phyloP scores from a whole-genome alignment of 64 coral and sea anemone genomes.

The Pocillopora damicornis region DNA sequence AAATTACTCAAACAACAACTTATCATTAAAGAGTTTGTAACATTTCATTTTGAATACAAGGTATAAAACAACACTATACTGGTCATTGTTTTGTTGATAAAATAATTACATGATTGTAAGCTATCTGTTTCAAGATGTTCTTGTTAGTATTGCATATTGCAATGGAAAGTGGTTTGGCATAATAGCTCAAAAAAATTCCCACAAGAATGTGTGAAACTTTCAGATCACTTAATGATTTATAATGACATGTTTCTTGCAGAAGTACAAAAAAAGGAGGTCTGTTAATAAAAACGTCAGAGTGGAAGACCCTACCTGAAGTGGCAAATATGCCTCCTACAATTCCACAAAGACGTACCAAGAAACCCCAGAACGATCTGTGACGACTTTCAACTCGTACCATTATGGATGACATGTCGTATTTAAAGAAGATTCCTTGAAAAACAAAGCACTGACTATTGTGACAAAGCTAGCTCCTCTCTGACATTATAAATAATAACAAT shows the following conservation, averaged over 20 bases:
- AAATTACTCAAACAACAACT: background rate
- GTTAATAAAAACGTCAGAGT: background rate
- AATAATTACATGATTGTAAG: too few species aligned
- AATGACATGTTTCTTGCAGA: background rate
- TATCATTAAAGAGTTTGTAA: background rate
- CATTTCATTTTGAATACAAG: too few species aligned
- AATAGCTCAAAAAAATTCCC: too few species aligned
- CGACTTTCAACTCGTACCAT: slow-evolving; percentile 80
- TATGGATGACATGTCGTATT: slow-evolving; percentile 95
- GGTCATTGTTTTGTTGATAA: too few species aligned
- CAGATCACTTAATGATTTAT: too few species aligned
- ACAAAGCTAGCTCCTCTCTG: background rate
- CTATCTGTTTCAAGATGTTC: too few species aligned
- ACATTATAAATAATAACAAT: too few species aligned
- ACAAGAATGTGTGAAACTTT: too few species aligned
- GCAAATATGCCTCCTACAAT: slow-evolving; percentile 97
- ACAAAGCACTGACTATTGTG: background rate
- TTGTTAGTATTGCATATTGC: too few species aligned
- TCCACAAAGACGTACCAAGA: slow-evolving; percentile 91
- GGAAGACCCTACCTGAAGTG: slow-evolving; percentile 68
- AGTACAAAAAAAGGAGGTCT: background rate
- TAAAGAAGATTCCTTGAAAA: slow-evolving; percentile 86
- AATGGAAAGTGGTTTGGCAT: too few species aligned
- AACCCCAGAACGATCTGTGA: slow-evolving; percentile 74
- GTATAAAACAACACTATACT: too few species aligned